These are phyloP conservation scores for Cephus sareptanus DNA, from an alignment of 2,888 invertebrate genomes.

Conservation along the genomic window DNA sequence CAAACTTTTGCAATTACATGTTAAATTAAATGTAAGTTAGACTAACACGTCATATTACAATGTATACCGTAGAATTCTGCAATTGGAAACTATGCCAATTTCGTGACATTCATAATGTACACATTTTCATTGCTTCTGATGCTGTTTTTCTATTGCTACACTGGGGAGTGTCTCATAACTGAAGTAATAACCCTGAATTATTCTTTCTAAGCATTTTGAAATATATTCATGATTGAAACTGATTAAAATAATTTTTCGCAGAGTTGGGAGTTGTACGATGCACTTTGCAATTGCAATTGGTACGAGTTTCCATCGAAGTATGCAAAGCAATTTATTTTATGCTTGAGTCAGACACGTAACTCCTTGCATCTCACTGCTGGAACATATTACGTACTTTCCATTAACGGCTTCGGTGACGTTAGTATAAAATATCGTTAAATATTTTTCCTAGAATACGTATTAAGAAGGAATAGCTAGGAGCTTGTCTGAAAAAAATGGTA, in stretches of 20 bases:
- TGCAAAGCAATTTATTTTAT: conserved; percentile 38
- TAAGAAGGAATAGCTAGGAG: conserved; percentile 65
- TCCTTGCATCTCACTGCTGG: too few relatives aligned
- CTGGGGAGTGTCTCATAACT: conserved; percentile 35
- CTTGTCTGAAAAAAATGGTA: conserved; percentile 67
- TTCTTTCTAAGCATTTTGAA: too few relatives aligned
- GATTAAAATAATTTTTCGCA: conserved; percentile 31
- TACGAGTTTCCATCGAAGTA: conserved; percentile 55
- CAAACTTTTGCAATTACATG: too few relatives aligned
- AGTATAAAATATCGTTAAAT: too few relatives aligned
- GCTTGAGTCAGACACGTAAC: too few relatives aligned
- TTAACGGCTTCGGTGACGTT: too few relatives aligned
- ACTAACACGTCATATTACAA: too few relatives aligned
- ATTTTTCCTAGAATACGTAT: conserved; percentile 64
- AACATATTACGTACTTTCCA: too few relatives aligned
- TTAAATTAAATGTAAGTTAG: too few relatives aligned
- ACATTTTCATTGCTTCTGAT: conserved; percentile 27
- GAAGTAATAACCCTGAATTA: conserved; percentile 21
- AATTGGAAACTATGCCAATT: not conserved
- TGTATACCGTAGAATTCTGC: not conserved
- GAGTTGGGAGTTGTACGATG: conserved; percentile 65
- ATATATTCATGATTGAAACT: not conserved
- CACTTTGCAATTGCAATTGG: conserved; percentile 68
- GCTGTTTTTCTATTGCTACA: conserved; percentile 34
- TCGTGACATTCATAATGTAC: conserved; percentile 18